Conservation (phyloP, 2,797 vertebrate species). For the Alosa sapidissima region DNA sequence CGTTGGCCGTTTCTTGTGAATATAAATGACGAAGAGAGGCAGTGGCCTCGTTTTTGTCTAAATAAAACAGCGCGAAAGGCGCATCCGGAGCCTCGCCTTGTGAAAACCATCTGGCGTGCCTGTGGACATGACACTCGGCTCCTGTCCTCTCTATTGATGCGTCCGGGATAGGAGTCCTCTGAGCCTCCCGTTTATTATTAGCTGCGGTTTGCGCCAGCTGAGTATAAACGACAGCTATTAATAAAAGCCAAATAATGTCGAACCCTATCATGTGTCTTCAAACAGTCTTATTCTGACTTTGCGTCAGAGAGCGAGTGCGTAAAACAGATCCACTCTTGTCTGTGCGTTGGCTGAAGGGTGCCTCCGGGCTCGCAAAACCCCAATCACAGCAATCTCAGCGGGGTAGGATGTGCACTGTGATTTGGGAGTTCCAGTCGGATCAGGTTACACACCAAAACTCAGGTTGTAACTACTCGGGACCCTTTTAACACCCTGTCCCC, state of each 20-base stretch:
- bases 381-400: constrained; percentile 39
- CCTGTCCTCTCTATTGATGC: constrained; percentile 51
- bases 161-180: constrained; percentile 39
- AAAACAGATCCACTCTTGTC: constrained; percentile 45
- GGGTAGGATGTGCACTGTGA: constrained; percentile 53
- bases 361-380: not conserved
- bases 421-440: constrained; percentile 67
- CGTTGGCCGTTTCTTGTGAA: constrained; percentile 36
- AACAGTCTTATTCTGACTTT: not conserved
- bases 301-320: not conserved
- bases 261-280: constrained; percentile 58
- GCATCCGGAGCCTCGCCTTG: constrained; percentile 39
- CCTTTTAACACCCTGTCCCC: constrained; percentile 75
- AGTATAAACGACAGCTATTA: constrained; percentile 73
- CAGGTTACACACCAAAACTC: constrained; percentile 66
- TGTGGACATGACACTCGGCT: constrained; percentile 33
- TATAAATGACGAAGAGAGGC: constrained; percentile 26
- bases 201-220: constrained; percentile 63
- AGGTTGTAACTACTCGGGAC: constrained; percentile 68
- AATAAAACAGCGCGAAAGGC: not conserved
- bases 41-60: not conserved
- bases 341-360: constrained; percentile 17
- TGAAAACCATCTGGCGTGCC: constrained; percentile 49
- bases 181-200: constrained; percentile 65
- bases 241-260: constrained; percentile 60